Base-by-base conservation (phyloP, 2,113 vertebrate genomes). In the Elgaria multicarinata region DNA sequence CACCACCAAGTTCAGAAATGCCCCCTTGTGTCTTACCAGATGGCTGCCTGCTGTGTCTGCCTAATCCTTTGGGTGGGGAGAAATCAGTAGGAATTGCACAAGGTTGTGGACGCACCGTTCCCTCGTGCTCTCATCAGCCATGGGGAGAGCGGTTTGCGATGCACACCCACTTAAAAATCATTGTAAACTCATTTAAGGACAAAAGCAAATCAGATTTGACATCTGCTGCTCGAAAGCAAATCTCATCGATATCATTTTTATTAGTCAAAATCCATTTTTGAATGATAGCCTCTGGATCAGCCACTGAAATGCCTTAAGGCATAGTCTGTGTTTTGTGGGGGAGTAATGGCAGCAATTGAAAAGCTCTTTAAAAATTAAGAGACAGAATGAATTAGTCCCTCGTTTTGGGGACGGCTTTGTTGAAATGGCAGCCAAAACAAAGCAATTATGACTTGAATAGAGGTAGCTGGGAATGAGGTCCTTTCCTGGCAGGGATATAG, bases 281-380 rank as follows among this genome's bases (percentile, higher is more conserved):
- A 74, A 74, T 36, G 10, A 36, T 74, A 74, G 4, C 16, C 67
- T 33, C 71, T 74, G n/a, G n/a, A 36, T 74, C 18, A 62, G 18
- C 58, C 58, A 62, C n/a, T n/a, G n/a, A 36, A 74, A 74, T 36
- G n/a, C 16, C 69, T 72, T 1, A 16, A 36, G 71, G n/a, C n/a
- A 16, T 72, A 10, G 31, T n/a, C n/a, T n/a, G n/a, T n/a, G n/a
- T n/a, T n/a, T n/a, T n/a, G n/a, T n/a, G 10, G 36, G 86, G 36
- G 16, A 87, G 33, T 16, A 92, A 86, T 87, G 82, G 69, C 13
- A 89, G 79, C 42, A 86, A 39, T 92, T 89, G 93, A 53, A 94
- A 91, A 69, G 53, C 14, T 90, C 4, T 39, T 94, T 90, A 78
- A 94, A 94, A 93, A 93, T 93, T 94, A 92, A 95, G 93, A 93